Conservation (phyloP, 2,113 vertebrate species). For the Euleptes europaea region DNA sequence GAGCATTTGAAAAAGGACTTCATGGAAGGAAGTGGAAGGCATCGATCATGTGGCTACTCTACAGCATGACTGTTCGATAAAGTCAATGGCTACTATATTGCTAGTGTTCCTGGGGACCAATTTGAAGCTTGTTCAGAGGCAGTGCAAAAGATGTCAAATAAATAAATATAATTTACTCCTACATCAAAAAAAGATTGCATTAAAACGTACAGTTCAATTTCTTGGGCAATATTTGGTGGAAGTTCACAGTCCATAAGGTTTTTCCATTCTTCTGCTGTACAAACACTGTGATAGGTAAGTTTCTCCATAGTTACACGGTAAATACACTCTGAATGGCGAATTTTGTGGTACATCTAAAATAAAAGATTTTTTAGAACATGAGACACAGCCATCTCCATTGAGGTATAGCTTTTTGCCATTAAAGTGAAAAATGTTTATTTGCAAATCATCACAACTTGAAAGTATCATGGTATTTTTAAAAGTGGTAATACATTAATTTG, state of each 20-base stretch:
- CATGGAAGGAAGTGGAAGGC: background rate
- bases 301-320: conserved; percentile 99
- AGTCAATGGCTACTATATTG: background rate
- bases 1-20: background rate
- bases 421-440: background rate
- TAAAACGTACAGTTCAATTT: conserved; percentile 87
- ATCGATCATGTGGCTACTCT: background rate
- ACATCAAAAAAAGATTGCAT: background rate
- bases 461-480: background rate
- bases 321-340: conserved; percentile 98
- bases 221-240: conserved; percentile 87
- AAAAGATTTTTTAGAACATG: background rate
- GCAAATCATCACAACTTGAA: background rate
- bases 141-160: too few species aligned
- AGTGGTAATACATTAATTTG: background rate
- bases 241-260: conserved; percentile 89
- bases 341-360: conserved; percentile 95
- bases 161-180: background rate
- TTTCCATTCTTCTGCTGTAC: conserved; percentile 95
- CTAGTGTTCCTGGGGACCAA: background rate
- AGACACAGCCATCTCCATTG: background rate
- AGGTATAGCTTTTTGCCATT: background rate
- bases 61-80: background rate
- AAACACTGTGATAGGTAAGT: conserved; percentile 96
- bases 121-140: too few species aligned